These are phyloP conservation scores for Eupithecia subfuscata DNA, from an alignment of 2,888 invertebrate species.

Conservation along the genomic window DNA sequence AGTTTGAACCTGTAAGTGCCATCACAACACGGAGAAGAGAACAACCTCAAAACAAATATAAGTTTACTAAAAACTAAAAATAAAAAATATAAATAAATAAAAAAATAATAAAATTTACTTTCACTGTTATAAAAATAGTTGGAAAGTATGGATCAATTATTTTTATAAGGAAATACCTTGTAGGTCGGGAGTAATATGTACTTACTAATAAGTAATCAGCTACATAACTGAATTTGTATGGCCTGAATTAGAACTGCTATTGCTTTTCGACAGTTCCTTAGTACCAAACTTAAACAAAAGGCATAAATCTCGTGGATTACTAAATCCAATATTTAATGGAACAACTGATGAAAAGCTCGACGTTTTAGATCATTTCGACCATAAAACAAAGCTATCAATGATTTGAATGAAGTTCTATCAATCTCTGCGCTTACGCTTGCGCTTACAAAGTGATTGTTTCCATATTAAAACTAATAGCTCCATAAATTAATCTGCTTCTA, in stretches of 20 bases:
- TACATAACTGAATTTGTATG: neutral
- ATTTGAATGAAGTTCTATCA: constrained; percentile 10
- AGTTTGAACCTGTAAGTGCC: no score
- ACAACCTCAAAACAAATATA: no score
- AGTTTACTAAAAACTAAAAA: no score
- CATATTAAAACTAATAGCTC: constrained; percentile 25
- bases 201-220: neutral
- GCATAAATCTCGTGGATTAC: constrained; percentile 4
- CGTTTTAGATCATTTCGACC: neutral
- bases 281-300: neutral
- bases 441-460: constrained; percentile 6
- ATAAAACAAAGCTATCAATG: constrained; percentile 16
- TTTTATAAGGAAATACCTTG: neutral
- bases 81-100: no score
- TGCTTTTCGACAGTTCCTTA: constrained; percentile 5
- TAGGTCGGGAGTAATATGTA: neutral
- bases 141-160: neutral
- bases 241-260: neutral
- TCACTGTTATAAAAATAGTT: neutral
- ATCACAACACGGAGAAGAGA: no score
- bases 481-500: constrained; percentile 44
- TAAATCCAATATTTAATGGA: neutral
- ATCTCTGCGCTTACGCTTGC: neutral
- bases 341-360: constrained; percentile 6
- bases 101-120: no score